phyloP scores from a whole-genome alignment of 2,797 vertebrate species.

The Calcarius lapponicus region DNA sequence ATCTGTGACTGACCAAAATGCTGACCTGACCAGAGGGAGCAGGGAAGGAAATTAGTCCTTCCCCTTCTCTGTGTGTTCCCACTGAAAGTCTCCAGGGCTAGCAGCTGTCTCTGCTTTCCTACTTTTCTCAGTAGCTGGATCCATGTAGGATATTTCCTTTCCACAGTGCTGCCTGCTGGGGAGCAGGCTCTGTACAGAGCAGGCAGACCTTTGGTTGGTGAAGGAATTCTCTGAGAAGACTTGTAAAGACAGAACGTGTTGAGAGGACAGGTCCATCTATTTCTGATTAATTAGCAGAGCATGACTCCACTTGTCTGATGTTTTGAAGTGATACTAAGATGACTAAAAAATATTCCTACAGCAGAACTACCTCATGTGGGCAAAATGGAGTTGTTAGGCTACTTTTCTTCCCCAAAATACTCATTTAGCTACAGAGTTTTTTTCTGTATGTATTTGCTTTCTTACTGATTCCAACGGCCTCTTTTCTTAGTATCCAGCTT shows the following conservation, averaged over 20 bases:
- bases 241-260: background rate
- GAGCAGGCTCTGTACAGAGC: background rate
- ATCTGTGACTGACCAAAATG: background rate
- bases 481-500: background rate
- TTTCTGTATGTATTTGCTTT: background rate
- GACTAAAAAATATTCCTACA: background rate
- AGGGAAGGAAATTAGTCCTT: background rate
- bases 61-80: background rate
- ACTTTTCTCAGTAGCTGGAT: background rate
- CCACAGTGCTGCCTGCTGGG: background rate
- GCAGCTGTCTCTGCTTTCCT: background rate
- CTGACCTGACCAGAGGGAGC: background rate
- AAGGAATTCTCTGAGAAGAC: background rate
- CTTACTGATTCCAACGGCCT: background rate
- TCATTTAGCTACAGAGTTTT: fast-evolving
- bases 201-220: background rate
- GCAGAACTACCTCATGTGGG: background rate
- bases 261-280: background rate
- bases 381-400: background rate
- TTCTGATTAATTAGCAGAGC: background rate
- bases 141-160: background rate
- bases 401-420: background rate
- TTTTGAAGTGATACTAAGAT: background rate
- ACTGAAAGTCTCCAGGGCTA: background rate
- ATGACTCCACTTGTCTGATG: background rate